Conservation (phyloP, 2,888 invertebrate species). For the Hirtodrosophila trivittata region DNA sequence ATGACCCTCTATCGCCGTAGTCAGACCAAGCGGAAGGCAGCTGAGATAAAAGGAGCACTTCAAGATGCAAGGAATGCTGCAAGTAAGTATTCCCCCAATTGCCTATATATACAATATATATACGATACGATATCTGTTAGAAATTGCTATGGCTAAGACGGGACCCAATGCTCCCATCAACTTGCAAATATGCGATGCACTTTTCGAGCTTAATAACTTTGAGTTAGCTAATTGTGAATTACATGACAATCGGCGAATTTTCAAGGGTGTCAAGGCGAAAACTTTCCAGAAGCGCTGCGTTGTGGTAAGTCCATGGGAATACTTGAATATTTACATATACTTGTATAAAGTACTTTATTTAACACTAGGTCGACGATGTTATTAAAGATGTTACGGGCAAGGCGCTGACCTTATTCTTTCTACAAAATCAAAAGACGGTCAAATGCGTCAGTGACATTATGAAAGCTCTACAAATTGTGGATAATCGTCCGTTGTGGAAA, state of each 20-base stretch:
- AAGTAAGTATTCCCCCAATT: background rate
- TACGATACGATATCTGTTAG: background rate
- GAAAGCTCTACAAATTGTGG: constrained; percentile 52
- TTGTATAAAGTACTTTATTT: background rate
- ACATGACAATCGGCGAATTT: constrained; percentile 66
- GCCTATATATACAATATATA: background rate
- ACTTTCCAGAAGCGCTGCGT: constrained; percentile 66
- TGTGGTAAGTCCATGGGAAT: constrained; percentile 76
- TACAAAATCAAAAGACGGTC: constrained; percentile 67
- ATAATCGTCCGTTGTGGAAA: constrained; percentile 79
- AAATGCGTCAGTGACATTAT: constrained; percentile 56
- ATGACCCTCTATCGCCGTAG: constrained; percentile 75
- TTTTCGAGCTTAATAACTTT: constrained; percentile 77
- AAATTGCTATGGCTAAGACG: constrained; percentile 31
- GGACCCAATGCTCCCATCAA: constrained; percentile 69
- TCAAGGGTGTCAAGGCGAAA: constrained; percentile 68
- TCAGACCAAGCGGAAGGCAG: constrained; percentile 71
- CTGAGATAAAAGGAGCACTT: constrained; percentile 68
- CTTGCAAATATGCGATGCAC: constrained; percentile 78
- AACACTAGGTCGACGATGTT: constrained; percentile 72
- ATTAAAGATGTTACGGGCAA: constrained; percentile 75
- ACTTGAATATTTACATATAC: background rate
- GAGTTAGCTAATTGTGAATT: constrained; percentile 70
- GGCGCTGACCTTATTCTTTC: constrained; percentile 70
- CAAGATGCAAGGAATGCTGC: constrained; percentile 67